Evolutionary conservation across 2,113 vertebrate genomes (phyloP), one percentile per base, ranked within the genome.

Genomic region (Sorex fumeus): DNA sequence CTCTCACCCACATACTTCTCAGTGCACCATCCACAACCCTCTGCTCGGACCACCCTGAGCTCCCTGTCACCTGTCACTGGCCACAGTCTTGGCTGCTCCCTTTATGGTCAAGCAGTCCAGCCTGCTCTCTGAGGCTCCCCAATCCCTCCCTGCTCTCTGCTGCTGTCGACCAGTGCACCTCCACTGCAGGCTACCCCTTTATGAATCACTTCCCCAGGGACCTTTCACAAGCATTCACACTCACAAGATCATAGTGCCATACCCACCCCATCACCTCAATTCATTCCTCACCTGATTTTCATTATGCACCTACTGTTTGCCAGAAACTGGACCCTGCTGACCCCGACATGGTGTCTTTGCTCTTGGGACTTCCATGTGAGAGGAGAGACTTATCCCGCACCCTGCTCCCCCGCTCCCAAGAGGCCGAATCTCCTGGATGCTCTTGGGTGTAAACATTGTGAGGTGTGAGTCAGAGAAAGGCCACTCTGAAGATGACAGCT

Each of bases 391-490:
- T 7, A 40, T 40, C 40, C n/a, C n/a, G n/a, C n/a, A n/a, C n/a
- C n/a, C n/a, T n/a, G n/a, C n/a, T n/a, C n/a, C 40, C 40, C 40
- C 7, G 40, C 40, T 23, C 2, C 45, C n/a, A 30, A 71, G 57
- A 91, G 34, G 12, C 7, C 1, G n/a, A 43, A 21, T 11, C 27
- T 34, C 0, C 0, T 13, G 43, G 34, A 53, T 3, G 8, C 6
- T 40, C 4, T n/a, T 8, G 6, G 45, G 9, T 28, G 13, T 23
- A 19, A 11, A 15, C 21, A 0, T 11, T 13, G 57, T 82, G 28
- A 21, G 1, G 23, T 16, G 4, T 45, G 45, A 60, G 19, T 60
- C 21, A 83, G 64, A 85, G 43, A 47, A 57, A 32, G 19, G 36
- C 19, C 27, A 27, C 50, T 28, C 47, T 12, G 13, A 66, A 40